phyloP scores from a whole-genome alignment of 2,113 vertebrate genomes.

The Tenrec ecaudatus region DNA sequence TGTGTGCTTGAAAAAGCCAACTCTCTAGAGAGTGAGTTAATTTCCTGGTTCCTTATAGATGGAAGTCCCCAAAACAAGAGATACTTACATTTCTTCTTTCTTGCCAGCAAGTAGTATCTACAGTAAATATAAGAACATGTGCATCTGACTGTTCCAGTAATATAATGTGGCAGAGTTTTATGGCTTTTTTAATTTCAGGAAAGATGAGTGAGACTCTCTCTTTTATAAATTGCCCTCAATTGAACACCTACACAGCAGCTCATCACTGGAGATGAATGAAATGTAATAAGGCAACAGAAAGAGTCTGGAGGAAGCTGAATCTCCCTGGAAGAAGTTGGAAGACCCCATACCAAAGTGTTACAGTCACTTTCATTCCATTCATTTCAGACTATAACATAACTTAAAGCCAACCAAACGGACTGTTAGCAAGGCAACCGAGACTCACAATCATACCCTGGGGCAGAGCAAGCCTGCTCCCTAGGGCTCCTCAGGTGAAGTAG shows the following conservation, averaged over 20 bases:
- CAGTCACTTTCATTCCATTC: neutral
- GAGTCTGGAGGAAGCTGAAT: neutral
- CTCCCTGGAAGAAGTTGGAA: neutral
- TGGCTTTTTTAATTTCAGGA: conserved; percentile 19
- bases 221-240: neutral
- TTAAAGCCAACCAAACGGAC: no score
- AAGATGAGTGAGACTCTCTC: neutral
- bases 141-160: neutral
- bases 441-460: no score
- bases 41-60: no score
- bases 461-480: no score
- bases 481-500: neutral
- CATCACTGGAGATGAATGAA: neutral
- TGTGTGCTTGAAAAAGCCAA: no score
- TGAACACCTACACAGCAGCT: neutral
- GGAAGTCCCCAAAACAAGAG: no score
- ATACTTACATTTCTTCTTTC: no score
- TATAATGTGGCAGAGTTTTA: neutral
- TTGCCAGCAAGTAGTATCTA: no score
- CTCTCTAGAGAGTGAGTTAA: no score
- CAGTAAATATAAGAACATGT: neutral
- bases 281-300: neutral
- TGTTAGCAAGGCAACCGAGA: no score
- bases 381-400: neutral
- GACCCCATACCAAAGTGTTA: neutral